phyloP scores from a whole-genome alignment of 1,140 invertebrate genomes.

The Phymastichus coffea region DNA sequence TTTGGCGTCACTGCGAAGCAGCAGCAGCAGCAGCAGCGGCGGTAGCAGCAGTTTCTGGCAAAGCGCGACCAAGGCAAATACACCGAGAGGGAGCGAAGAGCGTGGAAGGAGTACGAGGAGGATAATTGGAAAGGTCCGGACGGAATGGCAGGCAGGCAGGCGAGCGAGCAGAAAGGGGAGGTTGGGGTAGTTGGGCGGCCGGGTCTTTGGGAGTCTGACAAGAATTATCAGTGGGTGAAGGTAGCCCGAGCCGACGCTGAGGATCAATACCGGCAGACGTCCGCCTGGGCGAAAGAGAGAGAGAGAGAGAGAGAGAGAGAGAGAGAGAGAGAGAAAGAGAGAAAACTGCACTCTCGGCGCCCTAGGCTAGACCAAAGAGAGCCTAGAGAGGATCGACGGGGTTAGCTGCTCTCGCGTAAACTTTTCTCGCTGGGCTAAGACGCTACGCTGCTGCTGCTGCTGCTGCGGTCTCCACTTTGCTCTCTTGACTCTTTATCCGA shows the following conservation, averaged over 20 bases:
- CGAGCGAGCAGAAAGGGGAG: background rate
- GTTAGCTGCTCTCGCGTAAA: too few species aligned
- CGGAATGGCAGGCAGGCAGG: background rate
- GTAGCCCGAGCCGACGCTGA: slow-evolving; percentile 56
- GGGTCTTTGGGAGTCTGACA: slow-evolving; percentile 56
- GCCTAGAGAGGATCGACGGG: too few species aligned
- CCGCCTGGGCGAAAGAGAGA: slow-evolving; percentile 27
- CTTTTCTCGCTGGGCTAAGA: too few species aligned
- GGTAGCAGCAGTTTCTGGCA: too few species aligned
- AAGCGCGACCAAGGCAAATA: too few species aligned
- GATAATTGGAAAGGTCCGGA: slow-evolving; percentile 29
- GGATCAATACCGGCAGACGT: slow-evolving; percentile 54
- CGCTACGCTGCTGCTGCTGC: too few species aligned
- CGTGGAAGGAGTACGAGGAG: background rate
- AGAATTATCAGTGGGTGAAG: slow-evolving; percentile 59
- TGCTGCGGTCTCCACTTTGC: too few species aligned
- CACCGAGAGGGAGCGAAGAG: background rate
- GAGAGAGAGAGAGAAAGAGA: background rate
- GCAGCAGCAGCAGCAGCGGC: too few species aligned
- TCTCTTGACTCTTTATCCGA: too few species aligned
- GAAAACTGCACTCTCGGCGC: background rate
- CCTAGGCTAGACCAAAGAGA: too few species aligned
- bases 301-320: slow-evolving; percentile 8
- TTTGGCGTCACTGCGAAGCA: too few species aligned
- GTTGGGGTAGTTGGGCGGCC: slow-evolving; percentile 26